Conservation (phyloP, 2,888 invertebrate genomes). For the Smittia aterrima region DNA sequence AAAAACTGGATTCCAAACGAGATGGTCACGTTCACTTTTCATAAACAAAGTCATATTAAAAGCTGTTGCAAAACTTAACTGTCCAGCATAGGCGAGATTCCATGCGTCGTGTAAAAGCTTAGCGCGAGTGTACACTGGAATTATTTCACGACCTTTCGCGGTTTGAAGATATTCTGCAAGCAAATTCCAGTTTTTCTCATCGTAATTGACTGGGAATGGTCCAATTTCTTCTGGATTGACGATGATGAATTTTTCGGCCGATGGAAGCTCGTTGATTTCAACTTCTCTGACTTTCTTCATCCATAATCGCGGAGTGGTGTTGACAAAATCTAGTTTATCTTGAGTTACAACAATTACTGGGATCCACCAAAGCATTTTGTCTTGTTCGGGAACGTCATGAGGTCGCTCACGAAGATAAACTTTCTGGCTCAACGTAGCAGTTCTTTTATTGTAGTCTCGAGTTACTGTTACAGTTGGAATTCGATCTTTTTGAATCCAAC, state of each 20-base stretch:
- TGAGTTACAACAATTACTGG: constrained; percentile 65
- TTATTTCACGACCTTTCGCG: constrained; percentile 56
- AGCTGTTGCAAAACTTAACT: constrained; percentile 71
- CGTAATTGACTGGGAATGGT: constrained; percentile 82
- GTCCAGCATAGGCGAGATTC: constrained; percentile 75
- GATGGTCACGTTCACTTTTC: constrained; percentile 67
- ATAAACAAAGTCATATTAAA: constrained; percentile 77
- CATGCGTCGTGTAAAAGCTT: constrained; percentile 75
- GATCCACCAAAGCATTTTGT: constrained; percentile 71
- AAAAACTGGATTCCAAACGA: constrained; percentile 81
- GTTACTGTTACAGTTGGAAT: constrained; percentile 71
- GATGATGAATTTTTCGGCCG: constrained; percentile 65
- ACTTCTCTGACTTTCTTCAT: constrained; percentile 61
- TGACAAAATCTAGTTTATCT: constrained; percentile 60
- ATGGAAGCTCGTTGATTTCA: constrained; percentile 58
- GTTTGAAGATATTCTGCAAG: constrained; percentile 64
- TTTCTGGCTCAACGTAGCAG: constrained; percentile 65
- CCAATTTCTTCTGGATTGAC: constrained; percentile 83
- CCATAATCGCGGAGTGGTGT: constrained; percentile 62
- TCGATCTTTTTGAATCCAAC: constrained; percentile 80
- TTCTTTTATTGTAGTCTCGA: constrained; percentile 65
- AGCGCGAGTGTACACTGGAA: constrained; percentile 69
- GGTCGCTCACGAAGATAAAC: constrained; percentile 71
- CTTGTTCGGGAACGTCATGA: constrained; percentile 69
- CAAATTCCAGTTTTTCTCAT: constrained; percentile 72